Evolutionary conservation across 2,888 invertebrate genomes (phyloP), one percentile per base, ranked within the genome.

Genomic region (Cheilosia variabilis): DNA sequence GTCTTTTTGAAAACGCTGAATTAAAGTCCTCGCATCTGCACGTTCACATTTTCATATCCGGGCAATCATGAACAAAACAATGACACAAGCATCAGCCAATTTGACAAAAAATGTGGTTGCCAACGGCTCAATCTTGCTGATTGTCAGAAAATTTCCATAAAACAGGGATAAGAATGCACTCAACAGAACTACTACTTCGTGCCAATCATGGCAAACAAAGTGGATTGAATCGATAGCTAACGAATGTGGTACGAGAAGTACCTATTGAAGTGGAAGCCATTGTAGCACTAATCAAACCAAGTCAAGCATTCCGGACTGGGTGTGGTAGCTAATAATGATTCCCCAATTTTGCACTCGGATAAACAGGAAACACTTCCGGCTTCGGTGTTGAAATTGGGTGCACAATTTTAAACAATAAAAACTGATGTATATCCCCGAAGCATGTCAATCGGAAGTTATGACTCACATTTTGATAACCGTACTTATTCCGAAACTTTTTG

Each of bases 371-470:
- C 4, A 24, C 24, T 57, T 45, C 19, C 55, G 19, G 68, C 22
- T 31, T 5, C 45, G 19, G 17, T 19, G 24, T 45, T 52, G 17
- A 27, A 66, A 52, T 66, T 53, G 19, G n/a, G 24, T 27, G 31
- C 55, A 43, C 27, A 41, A 27, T 24, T 68, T 65, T 22, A n/a
- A 22, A 37, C 22, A 65, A 41, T 41, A 53, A 68, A 22, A 22
- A 58, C 24, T 34, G 55, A 57, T 75, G 63, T 55, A 27, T 31
- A 19, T 31, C 31, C 57, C 57, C n/a, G 19, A 45, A 37, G 47
- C 37, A 52, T 75, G 19, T 57, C 57, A 75, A 65, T 55, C 57
- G 65, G 47, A 65, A 75, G 57, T 75, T 65, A 75, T 65, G 75
- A 37, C 63, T 34, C 22, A 17, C 34, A 45, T 63, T 71, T 62